Evolutionary conservation across 1,140 invertebrate genomes (phyloP), one percentile per base, ranked within the genome.

Genomic region (Apis laboriosa): DNA sequence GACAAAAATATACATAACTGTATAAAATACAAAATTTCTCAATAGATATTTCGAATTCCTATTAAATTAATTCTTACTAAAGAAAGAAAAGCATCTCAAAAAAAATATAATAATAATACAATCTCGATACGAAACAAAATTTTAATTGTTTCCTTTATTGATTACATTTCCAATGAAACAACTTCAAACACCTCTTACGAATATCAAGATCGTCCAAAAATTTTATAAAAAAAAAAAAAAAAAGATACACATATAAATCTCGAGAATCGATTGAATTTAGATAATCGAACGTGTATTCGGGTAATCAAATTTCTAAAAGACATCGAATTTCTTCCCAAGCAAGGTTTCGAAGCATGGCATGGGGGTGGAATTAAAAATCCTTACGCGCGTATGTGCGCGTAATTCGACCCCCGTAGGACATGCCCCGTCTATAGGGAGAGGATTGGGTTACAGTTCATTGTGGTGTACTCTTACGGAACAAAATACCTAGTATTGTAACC

Each of bases 371-470:
- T 87, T 19, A 72, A 88, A 85, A 88, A 85, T 88, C 76, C 75
- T 34, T 3, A 43, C 4, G 15, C 17, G 63, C 21, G 19, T 73
- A 70, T 34, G 55, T 49, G 24, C 60, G 28, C 77, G 85, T 85
- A 85, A 87, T 83, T 60, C 64, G 71, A 88, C 13, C 75, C 24
- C 60, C 2, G 76, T 75, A 53, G 83, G 55, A 85, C 63, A 79
- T 63, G 72, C 61, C 68, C 76, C 86, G 70, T 83, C 76, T 64
- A 64, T 13, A 64, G 61, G 55, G 60, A 28, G 9, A 53, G n/a
- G 76, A 49, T 88, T 81, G 49, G 43, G 67, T 88, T 85, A 83
- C 87, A 56, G 13, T 63, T 85, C 79, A 88, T 88, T 88, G 86
- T 85, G 86, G 86, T 81, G 67, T 78, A 63, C 67, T 80, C 73